Evolutionary conservation across 2,888 invertebrate genomes (phyloP), one percentile per base, ranked within the genome.

Genomic region (Drosophila affinis): DNA sequence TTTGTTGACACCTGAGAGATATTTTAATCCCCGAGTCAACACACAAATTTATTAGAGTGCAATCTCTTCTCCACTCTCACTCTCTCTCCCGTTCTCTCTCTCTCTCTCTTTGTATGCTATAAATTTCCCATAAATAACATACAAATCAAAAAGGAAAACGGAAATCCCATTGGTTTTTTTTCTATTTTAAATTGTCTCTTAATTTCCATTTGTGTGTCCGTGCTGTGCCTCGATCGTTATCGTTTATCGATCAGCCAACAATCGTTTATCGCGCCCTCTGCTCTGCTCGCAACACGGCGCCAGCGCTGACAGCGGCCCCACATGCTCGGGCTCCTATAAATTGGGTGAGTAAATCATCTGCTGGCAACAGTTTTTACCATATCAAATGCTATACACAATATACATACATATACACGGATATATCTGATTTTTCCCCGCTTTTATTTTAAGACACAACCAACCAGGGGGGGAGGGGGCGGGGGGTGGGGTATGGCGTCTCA

Each of bases 301-400:
- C 76, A 73, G 72, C 78, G 67, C 74, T 72, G 55, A 84, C 65
- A 78, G 79, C 83, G 83, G 84, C 81, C 78, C 65, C 89, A 78
- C 83, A 89, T 89, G 89, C 78, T 89, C 86, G 84, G 89, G 81
- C 78, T 87, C 65, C 76, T 82, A 74, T 89, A 89, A 79, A 79
- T 79, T 86, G 89, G 89, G 89, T 89, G 86, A 89, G 89, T 89
- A 89, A 74, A 67, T 65, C 65, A 21, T 59, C 68, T 68, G 75
- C 80, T 29, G 9, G 29, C 67, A 56, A 62, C 54, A 77, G 63
- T 24, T 63, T 48, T 48, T 44, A 59, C 57, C 56, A 67, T 62
- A 61, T 75, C 14, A 57, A 60, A 18, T 17, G 14, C 44, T n/a
- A 29, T 24, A 18, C 12, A 39, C 18, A 21, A 54, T 58, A 55